Evolutionary conservation across 2,113 vertebrate genomes (phyloP).

Genomic region (Diadophis punctatus): DNA sequence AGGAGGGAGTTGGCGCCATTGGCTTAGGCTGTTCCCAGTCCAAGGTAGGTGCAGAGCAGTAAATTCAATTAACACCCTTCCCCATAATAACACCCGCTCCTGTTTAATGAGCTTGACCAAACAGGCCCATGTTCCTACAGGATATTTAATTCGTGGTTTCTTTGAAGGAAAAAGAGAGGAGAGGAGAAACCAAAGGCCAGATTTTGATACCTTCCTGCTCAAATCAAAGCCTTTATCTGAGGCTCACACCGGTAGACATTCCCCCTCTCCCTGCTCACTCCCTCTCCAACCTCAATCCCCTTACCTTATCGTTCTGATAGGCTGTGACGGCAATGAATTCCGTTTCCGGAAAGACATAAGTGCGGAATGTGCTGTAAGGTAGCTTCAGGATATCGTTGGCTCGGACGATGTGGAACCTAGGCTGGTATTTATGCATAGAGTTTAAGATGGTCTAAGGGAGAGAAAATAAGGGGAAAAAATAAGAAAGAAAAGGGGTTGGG

Average conservation of each 20-base stretch:
- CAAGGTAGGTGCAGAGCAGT: background rate
- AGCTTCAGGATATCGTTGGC: slow-evolving; percentile 97
- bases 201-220: slow-evolving; percentile 5
- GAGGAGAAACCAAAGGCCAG: slow-evolving; percentile 6
- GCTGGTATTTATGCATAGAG: slow-evolving; percentile 99
- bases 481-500: background rate
- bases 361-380: slow-evolving; percentile 96
- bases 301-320: slow-evolving; percentile 99
- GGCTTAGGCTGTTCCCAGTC: slow-evolving; percentile 12
- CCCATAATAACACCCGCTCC: background rate
- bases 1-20: slow-evolving; percentile 51
- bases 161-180: background rate
- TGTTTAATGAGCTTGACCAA: background rate
- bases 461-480: background rate
- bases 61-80: background rate
- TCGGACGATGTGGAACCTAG: slow-evolving; percentile 94
- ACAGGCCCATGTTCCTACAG: background rate
- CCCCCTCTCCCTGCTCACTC: background rate
- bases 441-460: slow-evolving; percentile 89
- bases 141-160: background rate
- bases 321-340: slow-evolving; percentile 98
- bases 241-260: slow-evolving; percentile 35
- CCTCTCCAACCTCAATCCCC: slow-evolving; percentile 52
- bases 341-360: slow-evolving; percentile 96
- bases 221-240: slow-evolving; percentile 47